Evolutionary conservation across 2,113 vertebrate genomes (phyloP).

Genomic region (Vimba vimba): DNA sequence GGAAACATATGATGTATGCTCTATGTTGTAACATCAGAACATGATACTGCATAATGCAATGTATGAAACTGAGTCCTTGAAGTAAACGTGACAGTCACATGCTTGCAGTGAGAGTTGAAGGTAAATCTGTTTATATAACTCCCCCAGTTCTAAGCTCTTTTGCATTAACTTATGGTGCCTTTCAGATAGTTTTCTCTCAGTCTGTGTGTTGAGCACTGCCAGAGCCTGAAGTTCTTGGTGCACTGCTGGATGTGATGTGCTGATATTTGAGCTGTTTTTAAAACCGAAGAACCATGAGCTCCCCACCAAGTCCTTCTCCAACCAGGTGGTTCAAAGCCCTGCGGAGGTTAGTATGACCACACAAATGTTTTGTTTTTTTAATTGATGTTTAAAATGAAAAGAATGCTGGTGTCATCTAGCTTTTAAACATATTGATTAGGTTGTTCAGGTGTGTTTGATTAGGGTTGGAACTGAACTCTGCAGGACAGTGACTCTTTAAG

Average conservation of each 20-base stretch:
- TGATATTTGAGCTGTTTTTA: not conserved
- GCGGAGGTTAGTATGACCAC: slow-evolving; percentile 62
- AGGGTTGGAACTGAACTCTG: too few species aligned
- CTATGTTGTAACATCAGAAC: not conserved
- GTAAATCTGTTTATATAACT: not conserved
- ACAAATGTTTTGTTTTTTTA: not conserved
- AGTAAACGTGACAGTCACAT: not conserved
- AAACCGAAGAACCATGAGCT: slow-evolving; percentile 57
- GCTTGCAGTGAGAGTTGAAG: not conserved
- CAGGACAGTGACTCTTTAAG: too few species aligned
- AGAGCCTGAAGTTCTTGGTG: slow-evolving; percentile 8
- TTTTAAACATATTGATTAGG: too few species aligned
- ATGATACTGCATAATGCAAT: not conserved
- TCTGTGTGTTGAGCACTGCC: not conserved
- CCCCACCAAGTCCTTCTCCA: slow-evolving; percentile 67
- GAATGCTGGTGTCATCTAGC: not conserved
- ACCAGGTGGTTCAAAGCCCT: slow-evolving; percentile 68
- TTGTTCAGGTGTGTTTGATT: too few species aligned
- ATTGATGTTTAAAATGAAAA: not conserved
- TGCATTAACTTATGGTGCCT: not conserved
- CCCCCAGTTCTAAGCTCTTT: not conserved
- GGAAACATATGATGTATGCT: too few species aligned
- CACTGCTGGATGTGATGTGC: slow-evolving; percentile 17
- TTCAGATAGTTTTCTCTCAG: not conserved
- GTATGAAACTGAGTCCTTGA: not conserved